phyloP scores from a whole-genome alignment of 2,113 vertebrate species.

The Cyphomyrus plagiostoma region DNA sequence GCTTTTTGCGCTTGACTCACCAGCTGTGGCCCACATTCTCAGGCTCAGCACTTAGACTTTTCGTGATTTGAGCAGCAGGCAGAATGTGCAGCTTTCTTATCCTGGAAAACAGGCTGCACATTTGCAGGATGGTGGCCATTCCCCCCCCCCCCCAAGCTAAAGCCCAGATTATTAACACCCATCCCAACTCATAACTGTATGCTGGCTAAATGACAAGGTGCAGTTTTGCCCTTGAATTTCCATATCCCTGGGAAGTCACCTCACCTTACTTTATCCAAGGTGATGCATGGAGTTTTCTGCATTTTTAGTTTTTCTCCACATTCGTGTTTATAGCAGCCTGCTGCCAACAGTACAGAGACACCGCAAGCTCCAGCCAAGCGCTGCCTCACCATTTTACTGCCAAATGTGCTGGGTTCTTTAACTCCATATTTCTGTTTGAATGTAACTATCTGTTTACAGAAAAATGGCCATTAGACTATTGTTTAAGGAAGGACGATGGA shows the following conservation, averaged over 20 bases:
- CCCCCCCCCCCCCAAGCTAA: background rate
- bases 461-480: background rate
- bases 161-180: background rate
- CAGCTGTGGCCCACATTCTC: background rate
- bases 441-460: background rate
- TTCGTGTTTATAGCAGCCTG: background rate
- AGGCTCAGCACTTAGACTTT: conserved; percentile 10
- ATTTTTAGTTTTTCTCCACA: background rate
- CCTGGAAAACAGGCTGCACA: conserved; percentile 7
- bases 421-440: background rate
- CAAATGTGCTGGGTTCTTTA: background rate
- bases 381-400: background rate
- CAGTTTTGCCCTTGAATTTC: background rate
- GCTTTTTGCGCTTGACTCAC: background rate
- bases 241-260: background rate
- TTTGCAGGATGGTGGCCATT: background rate
- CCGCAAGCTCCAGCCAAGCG: background rate
- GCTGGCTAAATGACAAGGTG: background rate
- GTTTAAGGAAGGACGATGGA: background rate
- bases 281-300: background rate
- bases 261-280: background rate
- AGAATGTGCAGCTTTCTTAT: background rate
- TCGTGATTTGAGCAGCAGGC: conserved; percentile 17
- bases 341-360: background rate
- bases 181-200: background rate